These are phyloP conservation scores for Psittacula derbiana DNA, from an alignment of 2,797 vertebrate species.

Conservation along the genomic window DNA sequence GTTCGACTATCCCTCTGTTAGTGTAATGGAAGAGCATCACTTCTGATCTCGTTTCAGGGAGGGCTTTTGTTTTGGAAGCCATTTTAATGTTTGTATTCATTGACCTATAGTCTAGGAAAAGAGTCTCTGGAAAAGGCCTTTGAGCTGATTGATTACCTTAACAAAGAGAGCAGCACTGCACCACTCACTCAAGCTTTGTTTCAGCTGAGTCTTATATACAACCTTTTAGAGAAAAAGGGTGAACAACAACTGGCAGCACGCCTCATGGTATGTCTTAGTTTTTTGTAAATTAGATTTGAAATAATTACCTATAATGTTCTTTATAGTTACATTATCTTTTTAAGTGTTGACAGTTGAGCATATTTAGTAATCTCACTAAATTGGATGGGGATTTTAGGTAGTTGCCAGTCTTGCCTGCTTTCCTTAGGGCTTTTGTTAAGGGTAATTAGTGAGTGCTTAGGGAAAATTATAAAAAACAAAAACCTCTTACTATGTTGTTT, in stretches of 20 bases:
- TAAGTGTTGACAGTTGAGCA: neutral
- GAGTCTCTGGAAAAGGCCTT: conserved; percentile 82
- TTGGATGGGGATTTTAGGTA: neutral
- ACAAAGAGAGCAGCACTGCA: conserved; percentile 80
- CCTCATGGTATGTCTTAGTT: conserved; percentile 79
- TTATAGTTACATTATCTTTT: neutral
- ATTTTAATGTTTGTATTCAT: conserved; percentile 29
- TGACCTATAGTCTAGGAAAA: conserved; percentile 79
- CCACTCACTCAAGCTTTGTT: conserved; percentile 86
- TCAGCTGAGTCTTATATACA: conserved; percentile 82
- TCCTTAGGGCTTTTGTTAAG: neutral
- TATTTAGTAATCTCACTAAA: neutral
- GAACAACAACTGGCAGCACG: conserved; percentile 71
- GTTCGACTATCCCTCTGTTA: neutral
- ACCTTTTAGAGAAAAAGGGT: conserved; percentile 85
- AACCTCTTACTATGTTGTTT: neutral
- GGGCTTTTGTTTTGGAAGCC: neutral
- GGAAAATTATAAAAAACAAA: neutral
- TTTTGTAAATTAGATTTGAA: neutral
- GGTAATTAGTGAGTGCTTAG: neutral
- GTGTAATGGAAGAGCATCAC: neutral
- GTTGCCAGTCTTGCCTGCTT: neutral
- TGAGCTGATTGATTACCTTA: conserved; percentile 81
- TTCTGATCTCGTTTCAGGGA: neutral
- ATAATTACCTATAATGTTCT: neutral